These are phyloP conservation scores for Theretra japonica DNA, from an alignment of 2,888 invertebrate species.

Conservation along the genomic window DNA sequence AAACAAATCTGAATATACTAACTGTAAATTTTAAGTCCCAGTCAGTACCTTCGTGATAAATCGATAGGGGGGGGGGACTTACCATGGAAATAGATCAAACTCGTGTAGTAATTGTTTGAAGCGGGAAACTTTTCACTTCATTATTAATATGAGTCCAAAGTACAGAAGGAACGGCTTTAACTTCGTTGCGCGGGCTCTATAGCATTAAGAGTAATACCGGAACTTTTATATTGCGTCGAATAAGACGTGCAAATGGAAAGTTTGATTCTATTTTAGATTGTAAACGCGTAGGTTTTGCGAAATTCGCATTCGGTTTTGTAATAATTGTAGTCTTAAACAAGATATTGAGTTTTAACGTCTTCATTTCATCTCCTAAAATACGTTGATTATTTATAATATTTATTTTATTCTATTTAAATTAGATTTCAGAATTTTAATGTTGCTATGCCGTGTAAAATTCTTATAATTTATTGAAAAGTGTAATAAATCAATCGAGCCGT, in stretches of 20 bases:
- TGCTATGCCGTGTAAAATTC: no score
- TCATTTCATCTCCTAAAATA: no score
- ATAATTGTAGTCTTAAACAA: no score
- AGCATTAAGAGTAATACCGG: background rate
- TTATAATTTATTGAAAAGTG: no score
- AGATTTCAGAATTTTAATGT: no score
- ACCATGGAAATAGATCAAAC: conserved; percentile 33
- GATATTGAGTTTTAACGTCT: no score
- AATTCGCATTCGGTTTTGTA: no score
- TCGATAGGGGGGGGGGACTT: conserved; percentile 30
- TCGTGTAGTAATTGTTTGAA: conserved; percentile 34
- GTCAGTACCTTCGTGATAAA: background rate
- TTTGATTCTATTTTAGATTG: background rate
- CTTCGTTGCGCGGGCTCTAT: background rate
- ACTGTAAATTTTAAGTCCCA: background rate
- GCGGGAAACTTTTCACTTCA: conserved; percentile 36
- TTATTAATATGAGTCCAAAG: conserved; percentile 35
- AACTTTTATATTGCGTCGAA: background rate
- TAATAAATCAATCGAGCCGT: no score
- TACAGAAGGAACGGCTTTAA: conserved; percentile 4
- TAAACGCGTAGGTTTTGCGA: background rate
- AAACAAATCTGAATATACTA: no score
- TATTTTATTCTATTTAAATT: no score
- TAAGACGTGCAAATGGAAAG: background rate
- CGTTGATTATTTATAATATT: no score